Conservation (phyloP, 2,888 invertebrate species). For the Eumerus sabulonum region DNA sequence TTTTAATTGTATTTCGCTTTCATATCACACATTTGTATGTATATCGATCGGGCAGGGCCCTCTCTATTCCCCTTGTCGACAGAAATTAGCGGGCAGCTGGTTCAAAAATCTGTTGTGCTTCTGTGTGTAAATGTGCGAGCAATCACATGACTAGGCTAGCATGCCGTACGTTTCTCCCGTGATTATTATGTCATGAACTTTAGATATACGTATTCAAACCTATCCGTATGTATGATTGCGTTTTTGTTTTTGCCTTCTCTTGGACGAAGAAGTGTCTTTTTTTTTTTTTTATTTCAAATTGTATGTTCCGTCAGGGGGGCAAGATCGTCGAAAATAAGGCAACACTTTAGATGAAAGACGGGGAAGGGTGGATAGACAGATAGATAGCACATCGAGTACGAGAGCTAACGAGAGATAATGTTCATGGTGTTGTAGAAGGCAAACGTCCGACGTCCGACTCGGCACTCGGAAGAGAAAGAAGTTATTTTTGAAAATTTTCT, state of each 20-base stretch:
- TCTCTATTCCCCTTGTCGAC: conserved; percentile 39
- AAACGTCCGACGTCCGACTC: conserved; percentile 4
- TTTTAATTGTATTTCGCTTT: conserved; percentile 13
- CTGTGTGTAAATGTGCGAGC: conserved; percentile 70
- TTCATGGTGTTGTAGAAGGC: conserved; percentile 22
- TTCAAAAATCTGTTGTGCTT: conserved; percentile 46
- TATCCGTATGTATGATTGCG: conserved; percentile 15
- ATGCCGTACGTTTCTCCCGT: conserved; percentile 76
- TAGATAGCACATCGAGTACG: too few relatives aligned
- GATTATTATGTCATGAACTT: conserved; percentile 74
- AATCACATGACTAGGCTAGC: conserved; percentile 79
- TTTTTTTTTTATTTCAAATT: conserved; percentile 6
- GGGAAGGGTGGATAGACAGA: too few relatives aligned
- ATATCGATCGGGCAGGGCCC: background rate
- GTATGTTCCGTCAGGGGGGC: conserved; percentile 7
- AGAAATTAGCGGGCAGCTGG: conserved; percentile 61
- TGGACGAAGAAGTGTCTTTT: too few relatives aligned
- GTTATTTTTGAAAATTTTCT: conserved; percentile 60
- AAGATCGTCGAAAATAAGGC: conserved; percentile 39
- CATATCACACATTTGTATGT: conserved; percentile 14
- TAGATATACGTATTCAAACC: conserved; percentile 22
- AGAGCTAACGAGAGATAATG: conserved; percentile 30
- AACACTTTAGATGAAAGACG: too few relatives aligned
- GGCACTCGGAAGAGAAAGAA: conserved; percentile 41
- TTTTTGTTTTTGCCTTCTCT: conserved; percentile 17